Evolutionary conservation across 2,113 vertebrate species (phyloP).

Genomic region (Podarcis muralis): DNA sequence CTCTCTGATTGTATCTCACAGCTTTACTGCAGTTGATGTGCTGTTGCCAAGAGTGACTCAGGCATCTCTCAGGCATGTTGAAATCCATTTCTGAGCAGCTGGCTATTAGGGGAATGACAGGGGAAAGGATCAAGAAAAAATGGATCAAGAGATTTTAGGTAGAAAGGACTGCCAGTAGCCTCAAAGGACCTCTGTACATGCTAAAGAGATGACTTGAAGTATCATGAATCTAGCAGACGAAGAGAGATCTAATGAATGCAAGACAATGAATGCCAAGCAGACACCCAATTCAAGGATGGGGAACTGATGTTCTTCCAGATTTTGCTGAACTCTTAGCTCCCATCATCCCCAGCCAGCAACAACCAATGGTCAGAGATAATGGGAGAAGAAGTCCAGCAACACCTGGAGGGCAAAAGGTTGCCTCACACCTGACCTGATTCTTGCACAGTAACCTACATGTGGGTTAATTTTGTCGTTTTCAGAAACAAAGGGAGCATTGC

Average conservation of each 20-base stretch:
- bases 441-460: not conserved
- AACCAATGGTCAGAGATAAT: too few species aligned
- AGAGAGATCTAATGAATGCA: not conserved
- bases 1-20: not conserved
- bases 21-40: not conserved
- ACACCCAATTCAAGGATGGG: not conserved
- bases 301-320: too few species aligned
- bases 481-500: not conserved
- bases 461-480: not conserved
- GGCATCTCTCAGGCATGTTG: not conserved
- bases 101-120: not conserved
- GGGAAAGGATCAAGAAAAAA: not conserved
- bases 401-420: too few species aligned
- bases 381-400: too few species aligned
- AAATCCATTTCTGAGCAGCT: not conserved
- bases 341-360: too few species aligned
- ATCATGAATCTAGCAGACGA: not conserved
- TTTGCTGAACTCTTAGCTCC: too few species aligned
- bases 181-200: not conserved
- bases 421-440: not conserved
- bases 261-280: not conserved
- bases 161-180: not conserved
- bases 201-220: not conserved
- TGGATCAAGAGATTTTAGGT: constrained; percentile 24
- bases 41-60: not conserved